Conservation (phyloP, 2,113 vertebrate genomes). For the Alouatta palliata region DNA sequence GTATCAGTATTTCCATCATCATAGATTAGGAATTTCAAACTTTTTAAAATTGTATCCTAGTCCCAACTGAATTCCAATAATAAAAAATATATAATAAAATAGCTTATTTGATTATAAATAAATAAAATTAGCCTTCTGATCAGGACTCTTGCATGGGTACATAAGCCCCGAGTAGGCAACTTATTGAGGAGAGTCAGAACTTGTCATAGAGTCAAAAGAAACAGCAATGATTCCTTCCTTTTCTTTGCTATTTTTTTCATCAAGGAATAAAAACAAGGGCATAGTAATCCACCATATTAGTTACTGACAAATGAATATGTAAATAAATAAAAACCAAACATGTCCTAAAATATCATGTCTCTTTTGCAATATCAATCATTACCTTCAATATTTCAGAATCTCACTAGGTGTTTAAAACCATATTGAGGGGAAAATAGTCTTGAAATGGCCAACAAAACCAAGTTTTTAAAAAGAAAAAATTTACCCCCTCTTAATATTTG, state of each 20-base stretch:
- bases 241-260: neutral
- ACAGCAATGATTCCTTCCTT: neutral
- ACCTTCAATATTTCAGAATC: neutral
- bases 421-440: neutral
- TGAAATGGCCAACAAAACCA: neutral
- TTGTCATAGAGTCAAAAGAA: neutral
- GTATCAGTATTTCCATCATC: neutral
- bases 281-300: neutral
- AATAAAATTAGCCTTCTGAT: constrained; percentile 7
- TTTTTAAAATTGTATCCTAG: constrained; percentile 41
- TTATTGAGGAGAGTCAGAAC: neutral
- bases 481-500: neutral
- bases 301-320: neutral
- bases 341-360: neutral
- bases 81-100: neutral
- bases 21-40: neutral
- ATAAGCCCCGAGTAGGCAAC: neutral
- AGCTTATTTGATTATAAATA: constrained; percentile 11
- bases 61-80: constrained; percentile 20
- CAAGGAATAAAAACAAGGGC: neutral
- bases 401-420: neutral
- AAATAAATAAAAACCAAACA: neutral
- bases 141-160: neutral
- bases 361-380: neutral
- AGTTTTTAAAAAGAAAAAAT: neutral